These are phyloP conservation scores for Bovichtus variegatus DNA, from an alignment of 2,797 vertebrate genomes.

Conservation along the genomic window DNA sequence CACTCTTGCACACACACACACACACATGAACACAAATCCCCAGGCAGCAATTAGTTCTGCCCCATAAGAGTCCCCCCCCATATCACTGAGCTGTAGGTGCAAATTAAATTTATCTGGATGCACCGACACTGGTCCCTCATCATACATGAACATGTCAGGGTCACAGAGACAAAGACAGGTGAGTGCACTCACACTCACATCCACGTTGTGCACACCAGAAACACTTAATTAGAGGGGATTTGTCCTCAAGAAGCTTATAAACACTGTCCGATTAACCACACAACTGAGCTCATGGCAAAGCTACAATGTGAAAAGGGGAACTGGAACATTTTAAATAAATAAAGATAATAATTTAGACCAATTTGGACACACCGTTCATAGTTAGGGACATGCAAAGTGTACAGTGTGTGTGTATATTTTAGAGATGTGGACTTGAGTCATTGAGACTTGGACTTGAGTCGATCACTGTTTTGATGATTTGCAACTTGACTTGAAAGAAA, in stretches of 20 bases:
- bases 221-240: slow-evolving; percentile 18
- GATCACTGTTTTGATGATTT: too few species aligned
- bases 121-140: slow-evolving; percentile 66
- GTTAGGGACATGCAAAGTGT: background rate
- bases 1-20: slow-evolving; percentile 25
- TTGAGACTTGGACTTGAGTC: too few species aligned
- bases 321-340: background rate
- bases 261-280: background rate
- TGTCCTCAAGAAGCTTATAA: background rate
- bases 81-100: slow-evolving; percentile 73
- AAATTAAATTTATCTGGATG: slow-evolving; percentile 81
- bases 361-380: background rate
- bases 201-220: slow-evolving; percentile 12
- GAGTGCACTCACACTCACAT: slow-evolving; percentile 30
- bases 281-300: background rate
- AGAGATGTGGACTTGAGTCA: too few species aligned
- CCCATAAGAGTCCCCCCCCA: slow-evolving; percentile 63
- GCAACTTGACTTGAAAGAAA: too few species aligned
- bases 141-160: slow-evolving; percentile 64
- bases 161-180: slow-evolving; percentile 55
- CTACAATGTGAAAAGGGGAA: background rate
- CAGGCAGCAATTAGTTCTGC: slow-evolving; percentile 78
- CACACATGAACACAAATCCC: slow-evolving; percentile 61
- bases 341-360: background rate
- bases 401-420: too few species aligned